Evolutionary conservation across 2,888 invertebrate genomes (phyloP).

Genomic region (Morpho deidamia): DNA sequence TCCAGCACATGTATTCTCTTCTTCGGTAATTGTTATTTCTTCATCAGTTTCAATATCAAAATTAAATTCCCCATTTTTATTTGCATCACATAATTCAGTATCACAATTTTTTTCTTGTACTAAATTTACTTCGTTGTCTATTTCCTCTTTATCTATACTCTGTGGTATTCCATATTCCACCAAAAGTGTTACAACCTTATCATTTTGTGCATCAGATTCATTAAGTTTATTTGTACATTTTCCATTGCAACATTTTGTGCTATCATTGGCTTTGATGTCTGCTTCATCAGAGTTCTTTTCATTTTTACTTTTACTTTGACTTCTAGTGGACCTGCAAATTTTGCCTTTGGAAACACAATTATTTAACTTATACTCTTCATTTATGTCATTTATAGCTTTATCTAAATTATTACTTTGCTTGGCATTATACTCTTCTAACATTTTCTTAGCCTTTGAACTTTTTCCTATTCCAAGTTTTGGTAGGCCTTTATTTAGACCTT

Average conservation of each 20-base stretch:
- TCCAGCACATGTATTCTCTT: constrained; percentile 54
- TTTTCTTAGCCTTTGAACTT: constrained; percentile 86
- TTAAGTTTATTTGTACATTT: constrained; percentile 3
- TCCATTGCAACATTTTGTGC: constrained; percentile 15
- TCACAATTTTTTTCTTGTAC: neutral
- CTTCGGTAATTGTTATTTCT: constrained; percentile 30
- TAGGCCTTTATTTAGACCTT: constrained; percentile 95
- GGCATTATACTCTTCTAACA: constrained; percentile 77
- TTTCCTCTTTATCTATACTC: neutral
- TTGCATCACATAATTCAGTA: neutral
- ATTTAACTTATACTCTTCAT: constrained; percentile 32
- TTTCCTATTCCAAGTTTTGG: constrained; percentile 95
- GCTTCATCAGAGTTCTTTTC: constrained; percentile 17
- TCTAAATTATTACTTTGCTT: constrained; percentile 35
- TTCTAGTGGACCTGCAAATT: constrained; percentile 34
- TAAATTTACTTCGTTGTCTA: neutral
- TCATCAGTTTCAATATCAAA: constrained; percentile 25
- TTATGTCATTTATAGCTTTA: constrained; percentile 42
- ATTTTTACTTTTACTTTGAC: constrained; percentile 21
- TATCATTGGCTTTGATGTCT: constrained; percentile 1
- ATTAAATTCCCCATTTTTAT: constrained; percentile 14
- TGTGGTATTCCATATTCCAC: constrained; percentile 25
- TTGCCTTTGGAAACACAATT: constrained; percentile 30
- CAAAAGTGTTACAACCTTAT: constrained; percentile 24
- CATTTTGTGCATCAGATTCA: constrained; percentile 6